phyloP scores from a whole-genome alignment of 1,140 invertebrate species.

The Drosophila ohnishii region DNA sequence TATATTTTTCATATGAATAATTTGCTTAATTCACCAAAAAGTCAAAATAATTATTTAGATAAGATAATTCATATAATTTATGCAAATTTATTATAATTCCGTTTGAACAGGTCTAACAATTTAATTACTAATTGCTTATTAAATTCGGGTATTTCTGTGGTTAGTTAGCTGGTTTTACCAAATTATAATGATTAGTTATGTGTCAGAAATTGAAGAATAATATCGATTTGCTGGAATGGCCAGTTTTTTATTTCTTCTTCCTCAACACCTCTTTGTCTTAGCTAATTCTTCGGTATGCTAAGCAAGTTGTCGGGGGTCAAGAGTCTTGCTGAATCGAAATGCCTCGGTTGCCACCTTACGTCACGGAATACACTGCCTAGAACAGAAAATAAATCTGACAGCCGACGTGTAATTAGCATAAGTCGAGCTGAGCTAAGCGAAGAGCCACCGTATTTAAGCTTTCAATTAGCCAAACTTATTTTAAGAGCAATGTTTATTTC shows the following conservation, averaged over 20 bases:
- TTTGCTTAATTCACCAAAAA: background rate
- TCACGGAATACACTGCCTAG: constrained; percentile 11
- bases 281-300: constrained; percentile 15
- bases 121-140: background rate
- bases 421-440: background rate
- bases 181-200: constrained; percentile 9
- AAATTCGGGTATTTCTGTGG: background rate
- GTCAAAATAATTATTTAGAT: background rate
- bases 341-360: constrained; percentile 30
- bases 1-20: background rate
- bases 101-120: background rate
- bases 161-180: background rate
- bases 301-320: constrained; percentile 23
- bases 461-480: constrained; percentile 30
- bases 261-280: background rate
- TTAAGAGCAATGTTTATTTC: constrained; percentile 8
- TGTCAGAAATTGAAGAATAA: constrained; percentile 12
- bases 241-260: background rate
- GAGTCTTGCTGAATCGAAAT: constrained; percentile 13
- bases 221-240: constrained; percentile 11
- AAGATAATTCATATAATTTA: background rate
- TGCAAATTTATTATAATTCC: constrained; percentile 7
- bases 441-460: constrained; percentile 25
- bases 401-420: constrained; percentile 29
- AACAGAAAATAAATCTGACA: constrained; percentile 30